Evolutionary conservation across 2,888 invertebrate genomes (phyloP), one percentile per base, ranked within the genome.

Genomic region (Blastobasis lacticolella): DNA sequence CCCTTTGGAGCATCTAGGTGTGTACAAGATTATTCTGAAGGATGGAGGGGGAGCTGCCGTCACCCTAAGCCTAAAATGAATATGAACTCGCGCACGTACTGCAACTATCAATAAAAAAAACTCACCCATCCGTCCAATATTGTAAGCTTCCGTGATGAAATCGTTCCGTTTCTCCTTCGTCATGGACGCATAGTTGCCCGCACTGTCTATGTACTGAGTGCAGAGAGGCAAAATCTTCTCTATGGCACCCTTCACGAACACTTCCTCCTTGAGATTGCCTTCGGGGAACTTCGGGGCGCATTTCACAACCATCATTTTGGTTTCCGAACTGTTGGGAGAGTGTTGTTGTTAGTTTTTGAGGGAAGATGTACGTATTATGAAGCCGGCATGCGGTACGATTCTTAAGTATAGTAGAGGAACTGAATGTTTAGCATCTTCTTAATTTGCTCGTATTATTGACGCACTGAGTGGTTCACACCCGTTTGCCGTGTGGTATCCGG

Each of bases 301-400:
- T 79, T 95, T 96, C 37, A 99, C 98, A 5, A 97, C 96, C 99
- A 99, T 99, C 93, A 97, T 96, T 86, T 99, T 99, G 57, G 97
- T 96, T 69, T 99, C 99, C 0, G 98, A 98, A 64, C 93, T 95
- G 72, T 9, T 7, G 10, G 6, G 40, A 49, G 40, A 49, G 52
- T 38, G 10, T 4, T 43, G 36, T 41, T 43, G 6, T 23, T 51
- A 47, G 10, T 41, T 23, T 42, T 42, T n/a, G 5, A 42, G 9
- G 10, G 9, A 6, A 42, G 6, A 40, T 23, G 23, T 3, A 23
- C 23, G 23, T 23, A 23, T 23, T 23, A 23, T 23, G 23, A 23
- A 23, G 23, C 23, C 23, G 23, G 23, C 23, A 23, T 23, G 3
- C 23, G 23, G 23, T 23, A 23, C 23, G 1, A 2, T 23, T 23